Conservation (phyloP, 1,140 invertebrate species). For the Micrasema minimum region DNA sequence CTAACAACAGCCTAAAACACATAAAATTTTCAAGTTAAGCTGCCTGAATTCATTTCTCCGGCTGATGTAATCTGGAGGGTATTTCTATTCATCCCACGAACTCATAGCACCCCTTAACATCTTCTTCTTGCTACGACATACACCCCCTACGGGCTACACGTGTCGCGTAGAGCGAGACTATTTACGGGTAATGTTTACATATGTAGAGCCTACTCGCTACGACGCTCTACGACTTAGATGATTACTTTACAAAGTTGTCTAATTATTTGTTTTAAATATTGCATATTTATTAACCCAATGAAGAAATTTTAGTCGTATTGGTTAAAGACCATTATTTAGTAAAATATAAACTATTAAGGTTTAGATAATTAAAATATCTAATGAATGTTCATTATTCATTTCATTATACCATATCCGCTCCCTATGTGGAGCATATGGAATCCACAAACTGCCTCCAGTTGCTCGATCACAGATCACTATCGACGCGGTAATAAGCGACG, state of each 20-base stretch:
- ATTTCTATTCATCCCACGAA: conserved; percentile 39
- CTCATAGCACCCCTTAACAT: conserved; percentile 28
- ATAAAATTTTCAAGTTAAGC: not conserved
- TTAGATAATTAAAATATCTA: too few species aligned
- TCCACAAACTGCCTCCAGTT: too few species aligned
- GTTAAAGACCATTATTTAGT: too few species aligned
- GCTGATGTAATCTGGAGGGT: not conserved
- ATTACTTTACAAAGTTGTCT: conserved; percentile 36
- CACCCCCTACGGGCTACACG: conserved; percentile 40
- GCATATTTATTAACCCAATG: too few species aligned
- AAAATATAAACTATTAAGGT: too few species aligned
- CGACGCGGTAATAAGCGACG: too few species aligned
- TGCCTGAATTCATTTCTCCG: not conserved
- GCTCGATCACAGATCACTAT: too few species aligned
- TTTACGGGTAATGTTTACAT: conserved; percentile 53
- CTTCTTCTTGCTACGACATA: conserved; percentile 36
- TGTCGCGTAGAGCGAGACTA: conserved; percentile 46
- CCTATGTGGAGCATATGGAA: too few species aligned
- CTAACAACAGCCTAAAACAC: not conserved
- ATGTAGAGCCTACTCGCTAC: conserved; percentile 45
- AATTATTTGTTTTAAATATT: too few species aligned
- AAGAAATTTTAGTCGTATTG: too few species aligned
- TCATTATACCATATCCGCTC: too few species aligned
- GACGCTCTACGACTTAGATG: conserved; percentile 18
- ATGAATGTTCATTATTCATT: too few species aligned